These are phyloP conservation scores for Anser cygnoides DNA, from an alignment of 2,113 vertebrate species.

Conservation along the genomic window DNA sequence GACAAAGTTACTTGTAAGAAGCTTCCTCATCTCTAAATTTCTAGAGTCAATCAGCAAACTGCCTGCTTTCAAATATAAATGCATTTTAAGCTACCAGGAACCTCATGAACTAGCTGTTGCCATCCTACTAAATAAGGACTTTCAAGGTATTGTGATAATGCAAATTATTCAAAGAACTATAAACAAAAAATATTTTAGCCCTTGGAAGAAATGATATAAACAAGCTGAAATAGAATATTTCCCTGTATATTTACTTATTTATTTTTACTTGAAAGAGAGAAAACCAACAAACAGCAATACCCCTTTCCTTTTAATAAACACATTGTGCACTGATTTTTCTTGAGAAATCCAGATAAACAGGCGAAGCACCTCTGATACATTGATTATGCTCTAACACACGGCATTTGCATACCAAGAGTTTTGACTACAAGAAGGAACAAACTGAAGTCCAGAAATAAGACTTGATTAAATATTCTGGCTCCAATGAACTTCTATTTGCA, in stretches of 20 bases:
- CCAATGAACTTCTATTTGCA: neutral
- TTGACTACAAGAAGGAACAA: neutral
- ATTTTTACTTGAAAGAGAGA: neutral
- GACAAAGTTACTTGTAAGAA: neutral
- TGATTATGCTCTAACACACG: neutral
- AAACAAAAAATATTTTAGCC: neutral
- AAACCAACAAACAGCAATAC: neutral
- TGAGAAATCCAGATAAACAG: neutral
- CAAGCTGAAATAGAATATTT: neutral
- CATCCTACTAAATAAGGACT: neutral
- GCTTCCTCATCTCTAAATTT: neutral
- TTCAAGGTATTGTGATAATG: neutral
- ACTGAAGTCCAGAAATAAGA: neutral
- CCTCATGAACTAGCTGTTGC: neutral
- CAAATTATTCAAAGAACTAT: neutral
- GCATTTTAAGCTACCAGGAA: neutral
- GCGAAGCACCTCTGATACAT: neutral
- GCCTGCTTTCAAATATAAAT: slow-evolving; percentile 9
- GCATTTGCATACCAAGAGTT: neutral
- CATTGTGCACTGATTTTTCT: neutral
- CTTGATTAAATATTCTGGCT: neutral
- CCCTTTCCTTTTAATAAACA: neutral
- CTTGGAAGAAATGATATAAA: neutral
- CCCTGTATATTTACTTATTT: too few species aligned
- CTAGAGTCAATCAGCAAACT: neutral